Percentiles rank a stretch among this genome's conserved stretches.
These are phyloP conservation scores for Hoplostethus atlanticus DNA, from an alignment of 2,797 vertebrate genomes.

Conservation along the genomic window DNA sequence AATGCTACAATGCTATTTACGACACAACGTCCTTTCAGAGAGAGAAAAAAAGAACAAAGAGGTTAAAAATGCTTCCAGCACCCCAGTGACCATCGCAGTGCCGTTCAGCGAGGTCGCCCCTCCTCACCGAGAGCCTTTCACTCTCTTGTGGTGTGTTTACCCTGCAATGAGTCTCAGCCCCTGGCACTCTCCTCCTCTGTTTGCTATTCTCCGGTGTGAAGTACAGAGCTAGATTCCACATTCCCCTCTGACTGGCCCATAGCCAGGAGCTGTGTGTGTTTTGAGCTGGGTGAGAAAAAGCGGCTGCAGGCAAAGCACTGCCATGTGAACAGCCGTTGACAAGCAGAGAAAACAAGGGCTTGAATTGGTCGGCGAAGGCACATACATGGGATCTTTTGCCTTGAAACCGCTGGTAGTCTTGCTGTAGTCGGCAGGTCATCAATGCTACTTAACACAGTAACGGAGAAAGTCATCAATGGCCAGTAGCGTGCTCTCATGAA, in stretches of 20 bases:
- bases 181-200: constrained; percentile 59
- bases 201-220: constrained; percentile 72
- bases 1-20: constrained; percentile 81
- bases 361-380: constrained; percentile 1
- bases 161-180: constrained; percentile 37
- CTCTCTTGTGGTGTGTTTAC: constrained; percentile 64
- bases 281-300: constrained; percentile 49
- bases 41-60: constrained; percentile 60
- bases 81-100: constrained; percentile 59
- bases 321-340: constrained; percentile 45
- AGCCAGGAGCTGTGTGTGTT: constrained; percentile 59
- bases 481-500: neutral
- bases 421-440: constrained; percentile 13
- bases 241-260: constrained; percentile 64
- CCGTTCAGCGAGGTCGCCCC: constrained; percentile 69
- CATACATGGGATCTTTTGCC: neutral
- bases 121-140: constrained; percentile 50
- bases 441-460: constrained; percentile 1
- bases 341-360: constrained; percentile 38
- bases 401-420: constrained; percentile 1
- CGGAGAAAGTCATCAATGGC: constrained; percentile 8
- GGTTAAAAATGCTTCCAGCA: constrained; percentile 65
- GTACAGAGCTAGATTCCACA: constrained; percentile 74
- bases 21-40: constrained; percentile 72
- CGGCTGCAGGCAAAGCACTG: constrained; percentile 29